These are phyloP conservation scores for Psittacula derbiana DNA, from an alignment of 2,797 vertebrate species.

Conservation along the genomic window DNA sequence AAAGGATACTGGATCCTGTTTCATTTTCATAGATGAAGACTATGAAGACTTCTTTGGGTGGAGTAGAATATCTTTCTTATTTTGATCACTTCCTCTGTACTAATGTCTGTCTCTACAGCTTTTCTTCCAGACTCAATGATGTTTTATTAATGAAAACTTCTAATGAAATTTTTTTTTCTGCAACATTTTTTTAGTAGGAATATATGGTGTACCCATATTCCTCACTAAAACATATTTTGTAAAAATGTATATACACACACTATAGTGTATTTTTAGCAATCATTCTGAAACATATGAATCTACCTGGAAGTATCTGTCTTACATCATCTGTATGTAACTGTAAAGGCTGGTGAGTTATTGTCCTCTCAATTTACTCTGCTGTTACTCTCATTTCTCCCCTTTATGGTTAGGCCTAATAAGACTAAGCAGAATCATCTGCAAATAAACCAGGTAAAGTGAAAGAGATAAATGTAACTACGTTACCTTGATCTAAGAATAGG, in stretches of 20 bases:
- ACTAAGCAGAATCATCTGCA: background rate
- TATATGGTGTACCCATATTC: background rate
- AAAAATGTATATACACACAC: background rate
- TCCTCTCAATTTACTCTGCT: background rate
- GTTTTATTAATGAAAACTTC: background rate
- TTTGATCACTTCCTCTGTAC: background rate
- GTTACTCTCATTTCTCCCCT: background rate
- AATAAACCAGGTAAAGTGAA: background rate
- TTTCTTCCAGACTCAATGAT: background rate
- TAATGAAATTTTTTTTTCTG: background rate
- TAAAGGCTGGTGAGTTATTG: background rate
- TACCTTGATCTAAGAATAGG: background rate
- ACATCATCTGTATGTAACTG: background rate
- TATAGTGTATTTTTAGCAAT: background rate
- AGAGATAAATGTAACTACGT: background rate
- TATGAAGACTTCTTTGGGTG: background rate
- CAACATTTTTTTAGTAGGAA: background rate
- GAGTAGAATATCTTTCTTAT: background rate
- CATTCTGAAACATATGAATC: background rate
- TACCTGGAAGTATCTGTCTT: background rate
- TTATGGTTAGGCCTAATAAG: background rate
- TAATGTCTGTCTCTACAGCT: background rate
- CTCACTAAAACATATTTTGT: background rate
- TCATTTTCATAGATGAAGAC: background rate
- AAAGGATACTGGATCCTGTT: background rate